Evolutionary conservation across 2,113 vertebrate species (phyloP).

Genomic region (Rhynchomys soricoides): DNA sequence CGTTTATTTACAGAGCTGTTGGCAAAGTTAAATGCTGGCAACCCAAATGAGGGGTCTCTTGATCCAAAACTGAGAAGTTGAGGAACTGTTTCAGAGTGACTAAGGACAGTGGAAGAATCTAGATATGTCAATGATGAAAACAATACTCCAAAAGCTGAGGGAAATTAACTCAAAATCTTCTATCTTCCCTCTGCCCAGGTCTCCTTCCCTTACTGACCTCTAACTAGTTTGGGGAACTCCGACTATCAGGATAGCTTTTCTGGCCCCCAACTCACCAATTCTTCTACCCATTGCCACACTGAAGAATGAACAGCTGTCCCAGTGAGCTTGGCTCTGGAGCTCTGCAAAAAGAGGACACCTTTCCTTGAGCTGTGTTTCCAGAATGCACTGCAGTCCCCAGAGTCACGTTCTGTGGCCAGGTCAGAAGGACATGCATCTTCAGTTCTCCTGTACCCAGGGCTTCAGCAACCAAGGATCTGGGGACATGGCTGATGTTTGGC

Average conservation of each 20-base stretch:
- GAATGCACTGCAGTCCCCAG: background rate
- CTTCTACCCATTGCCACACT: background rate
- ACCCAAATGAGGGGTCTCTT: background rate
- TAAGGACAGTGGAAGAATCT: background rate
- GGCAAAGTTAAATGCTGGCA: constrained; percentile 15
- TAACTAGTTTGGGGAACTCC: background rate
- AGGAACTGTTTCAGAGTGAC: background rate
- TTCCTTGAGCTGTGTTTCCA: background rate
- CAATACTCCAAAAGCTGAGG: background rate
- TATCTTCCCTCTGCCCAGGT: background rate
- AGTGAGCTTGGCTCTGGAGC: background rate
- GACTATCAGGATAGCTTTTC: background rate
- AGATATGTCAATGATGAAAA: background rate
- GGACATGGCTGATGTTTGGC: background rate
- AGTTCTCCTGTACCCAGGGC: background rate
- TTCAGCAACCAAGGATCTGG: background rate
- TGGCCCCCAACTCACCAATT: background rate
- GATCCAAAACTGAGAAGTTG: background rate
- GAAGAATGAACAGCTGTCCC: background rate
- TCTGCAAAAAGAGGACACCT: background rate
- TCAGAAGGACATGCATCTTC: background rate
- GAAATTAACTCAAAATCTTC: background rate
- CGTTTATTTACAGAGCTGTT: background rate
- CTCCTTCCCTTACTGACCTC: background rate
- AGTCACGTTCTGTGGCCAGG: background rate